Evolutionary conservation across 2,888 invertebrate species (phyloP).

Genomic region (Cataglyphis altisquamis): DNA sequence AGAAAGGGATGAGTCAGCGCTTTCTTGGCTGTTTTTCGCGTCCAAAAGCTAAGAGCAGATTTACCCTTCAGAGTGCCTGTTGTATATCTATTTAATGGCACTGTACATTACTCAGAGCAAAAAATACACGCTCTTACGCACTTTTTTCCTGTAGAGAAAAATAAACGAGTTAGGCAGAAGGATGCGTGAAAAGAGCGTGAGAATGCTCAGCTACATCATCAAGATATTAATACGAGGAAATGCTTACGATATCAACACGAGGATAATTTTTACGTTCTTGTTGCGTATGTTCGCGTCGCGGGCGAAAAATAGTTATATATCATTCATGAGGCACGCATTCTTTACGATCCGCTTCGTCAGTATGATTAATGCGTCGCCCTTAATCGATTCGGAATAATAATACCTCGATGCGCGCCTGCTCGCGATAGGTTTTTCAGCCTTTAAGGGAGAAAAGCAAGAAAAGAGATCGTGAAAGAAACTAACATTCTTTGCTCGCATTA

Average conservation of each 20-base stretch:
- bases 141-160: conserved; percentile 36
- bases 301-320: conserved; percentile 36
- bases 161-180: conserved; percentile 15
- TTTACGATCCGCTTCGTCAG: conserved; percentile 49
- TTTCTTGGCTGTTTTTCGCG: conserved; percentile 24
- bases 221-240: conserved; percentile 15
- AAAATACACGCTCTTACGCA: conserved; percentile 58
- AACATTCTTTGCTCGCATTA: neutral
- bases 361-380: conserved; percentile 76
- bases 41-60: conserved; percentile 31
- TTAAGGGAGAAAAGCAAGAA: neutral
- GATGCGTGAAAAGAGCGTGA: neutral
- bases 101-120: conserved; percentile 64
- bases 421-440: conserved; percentile 31
- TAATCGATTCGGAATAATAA: conserved; percentile 73
- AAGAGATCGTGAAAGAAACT: conserved; percentile 3
- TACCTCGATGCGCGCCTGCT: conserved; percentile 20
- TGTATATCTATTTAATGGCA: conserved; percentile 64
- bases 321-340: conserved; percentile 39
- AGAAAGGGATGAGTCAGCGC: conserved; percentile 35
- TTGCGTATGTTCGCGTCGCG: neutral
- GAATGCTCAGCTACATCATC: neutral
- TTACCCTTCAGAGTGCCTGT: conserved; percentile 46
- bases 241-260: conserved; percentile 9
- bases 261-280: neutral